A percentile compares a stretch with the other conserved stretches of the same genome.
Evolutionary conservation across 2,888 invertebrate genomes (phyloP).

Genomic region (Diarsia dahlii): DNA sequence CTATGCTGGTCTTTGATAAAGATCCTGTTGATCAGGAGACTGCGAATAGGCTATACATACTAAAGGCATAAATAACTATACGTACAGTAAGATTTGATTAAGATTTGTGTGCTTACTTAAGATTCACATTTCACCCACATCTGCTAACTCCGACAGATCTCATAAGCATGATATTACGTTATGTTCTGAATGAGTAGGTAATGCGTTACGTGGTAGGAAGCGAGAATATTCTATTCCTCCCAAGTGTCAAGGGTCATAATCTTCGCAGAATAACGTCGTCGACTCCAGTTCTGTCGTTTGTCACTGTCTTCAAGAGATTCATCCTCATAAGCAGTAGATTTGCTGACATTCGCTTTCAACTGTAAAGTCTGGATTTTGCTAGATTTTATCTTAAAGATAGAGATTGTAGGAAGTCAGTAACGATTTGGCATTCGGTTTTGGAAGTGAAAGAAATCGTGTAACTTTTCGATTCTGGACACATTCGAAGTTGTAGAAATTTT

Average conservation of each 20-base stretch:
- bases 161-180: conserved; percentile 48
- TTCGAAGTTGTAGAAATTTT: not conserved
- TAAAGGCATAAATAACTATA: not conserved
- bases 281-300: conserved; percentile 37
- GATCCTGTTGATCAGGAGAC: not conserved
- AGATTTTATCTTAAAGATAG: conserved; percentile 27
- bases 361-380: conserved; percentile 9
- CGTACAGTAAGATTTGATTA: conserved; percentile 12
- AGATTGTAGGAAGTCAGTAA: conserved; percentile 24
- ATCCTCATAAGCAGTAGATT: conserved; percentile 34
- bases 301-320: conserved; percentile 52
- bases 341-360: conserved; percentile 36
- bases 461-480: not conserved
- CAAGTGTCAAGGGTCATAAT: conserved; percentile 51
- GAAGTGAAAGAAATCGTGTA: conserved; percentile 8
- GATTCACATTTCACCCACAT: conserved; percentile 47
- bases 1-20: not conserved
- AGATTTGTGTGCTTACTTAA: conserved; percentile 34
- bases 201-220: conserved; percentile 50
- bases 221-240: conserved; percentile 40
- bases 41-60: not conserved
- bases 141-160: conserved; percentile 37
- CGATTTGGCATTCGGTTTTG: conserved; percentile 7
- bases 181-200: conserved; percentile 55
- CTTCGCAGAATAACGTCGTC: conserved; percentile 21